Evolutionary conservation across 2,888 invertebrate species (phyloP), one percentile per base, ranked within the genome.

Genomic region (Hydroisotoma schaefferi): DNA sequence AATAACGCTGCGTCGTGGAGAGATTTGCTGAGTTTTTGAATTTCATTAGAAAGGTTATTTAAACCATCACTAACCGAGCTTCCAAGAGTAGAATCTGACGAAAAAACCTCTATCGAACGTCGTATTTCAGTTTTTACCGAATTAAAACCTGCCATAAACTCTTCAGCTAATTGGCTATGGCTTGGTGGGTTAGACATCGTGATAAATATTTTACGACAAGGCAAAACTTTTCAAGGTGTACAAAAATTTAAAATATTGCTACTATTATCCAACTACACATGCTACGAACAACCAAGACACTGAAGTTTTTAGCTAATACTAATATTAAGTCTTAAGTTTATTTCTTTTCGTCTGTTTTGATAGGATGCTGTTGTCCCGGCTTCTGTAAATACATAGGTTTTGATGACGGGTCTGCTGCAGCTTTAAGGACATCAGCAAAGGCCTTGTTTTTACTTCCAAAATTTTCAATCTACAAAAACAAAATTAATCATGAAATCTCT

Each of bases 1-100:
- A 90, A 90, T 74, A 88, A 83, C 43, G 87, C 86, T 15, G 90
- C 90, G 62, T 86, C 84, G 0, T 89, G 85, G 25, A 91, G 81
- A 78, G 87, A 86, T 75, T 87, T 87, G 74, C 90, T 89, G 61
- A 91, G 76, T 64, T 85, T 83, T 73, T 86, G 84, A 25, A 90
- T 83, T 74, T 88, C 85, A 71, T 84, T 81, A 58, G 84, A 85
- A n/a, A 87, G 83, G 85, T 84, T 73, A 89, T 88, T 71, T 84
- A 82, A 52, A 79, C 78, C 2, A 82, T 80, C 51, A 85, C 76
- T 43, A 82, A 74, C 57, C 80, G 75, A 57, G 73, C 85, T 79
- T 62, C 83, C 26, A 47, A 57, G 40, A 48, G 51, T 55, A n/a
- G 61, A 52, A 28, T 59, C 46, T 22, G 53, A 2, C 15, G 56